Evolutionary conservation across 1,140 invertebrate genomes (phyloP), one percentile per base, ranked within the genome.

Genomic region (Papilio aristodemus): DNA sequence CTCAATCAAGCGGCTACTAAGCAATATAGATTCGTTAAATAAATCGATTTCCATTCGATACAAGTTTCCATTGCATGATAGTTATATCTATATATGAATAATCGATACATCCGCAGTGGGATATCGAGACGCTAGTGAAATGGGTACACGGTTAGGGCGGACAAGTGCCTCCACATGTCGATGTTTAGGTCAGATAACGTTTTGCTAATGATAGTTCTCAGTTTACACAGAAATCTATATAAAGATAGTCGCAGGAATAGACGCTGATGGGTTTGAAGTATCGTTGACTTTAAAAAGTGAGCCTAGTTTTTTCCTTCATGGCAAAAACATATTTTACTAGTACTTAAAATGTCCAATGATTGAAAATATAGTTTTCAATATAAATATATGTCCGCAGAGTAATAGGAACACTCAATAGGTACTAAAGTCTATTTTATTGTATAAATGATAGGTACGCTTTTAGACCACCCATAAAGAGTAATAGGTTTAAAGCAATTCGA

Each of bases 121-220:
- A 36, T 59, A 59, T 36, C 13, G 57, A 59, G n/a, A 62, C n/a
- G 59, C 17, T 19, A 62, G 59, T 62, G n/a, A 59, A 62, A 62
- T 38, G 27, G 59, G 27, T 62, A 62, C 59, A 62, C 59, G 59
- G 59, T 4, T 37, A 37, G 59, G 59, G 59, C 59, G 59, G 59
- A 62, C 59, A 62, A 62, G 59, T 62, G 59, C 36, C 38, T 62
- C 59, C 59, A 62, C 32, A 62, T 62, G 59, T 62, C 36, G 17
- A 62, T 36, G 14, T 36, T 58, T 17, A 36, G 13, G 27, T 32
- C 25, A 58, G 57, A 58, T 58, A 58, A 58, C 27, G 25, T 32
- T 58, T 58, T n/a, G 25, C 57, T 58, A 27, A 57, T 57, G 13
- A 17, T 32, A 58, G n/a, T 58, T 58, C 54, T 58, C 25, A 50